Evolutionary conservation across 1,140 invertebrate genomes (phyloP).

Genomic region (Littorina saxatilis): DNA sequence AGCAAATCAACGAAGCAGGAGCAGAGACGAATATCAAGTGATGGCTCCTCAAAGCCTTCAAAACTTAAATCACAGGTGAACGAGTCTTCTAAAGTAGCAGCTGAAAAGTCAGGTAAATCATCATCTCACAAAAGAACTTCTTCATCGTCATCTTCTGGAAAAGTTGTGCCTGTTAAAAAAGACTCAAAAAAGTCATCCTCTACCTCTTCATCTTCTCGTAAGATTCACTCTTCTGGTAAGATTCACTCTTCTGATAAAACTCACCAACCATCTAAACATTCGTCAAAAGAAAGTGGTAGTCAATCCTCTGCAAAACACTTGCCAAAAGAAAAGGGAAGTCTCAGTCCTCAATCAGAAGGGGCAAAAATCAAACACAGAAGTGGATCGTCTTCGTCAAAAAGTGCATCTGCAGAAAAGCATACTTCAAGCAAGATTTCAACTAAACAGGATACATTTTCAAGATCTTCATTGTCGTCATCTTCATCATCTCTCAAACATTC

Average conservation of each 20-base stretch:
- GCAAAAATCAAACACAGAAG: conserved; percentile 7
- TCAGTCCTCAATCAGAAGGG: background rate
- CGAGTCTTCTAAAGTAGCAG: background rate
- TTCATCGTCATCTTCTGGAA: background rate
- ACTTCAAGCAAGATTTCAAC: conserved; percentile 26
- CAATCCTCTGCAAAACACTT: no score
- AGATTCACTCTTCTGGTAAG: background rate
- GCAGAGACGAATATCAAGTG: background rate
- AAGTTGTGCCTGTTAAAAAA: conserved; percentile 13
- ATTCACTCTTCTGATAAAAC: background rate
- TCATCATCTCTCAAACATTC: background rate
- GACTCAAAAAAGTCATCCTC: conserved; percentile 1
- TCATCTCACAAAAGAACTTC: conserved; percentile 9
- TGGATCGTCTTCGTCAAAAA: background rate
- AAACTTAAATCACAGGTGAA: background rate
- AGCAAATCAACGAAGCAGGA: background rate
- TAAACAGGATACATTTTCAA: background rate
- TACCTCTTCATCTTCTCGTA: background rate
- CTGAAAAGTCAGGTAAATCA: background rate
- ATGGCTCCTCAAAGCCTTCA: background rate
- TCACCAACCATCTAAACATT: background rate
- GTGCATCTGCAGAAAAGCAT: background rate
- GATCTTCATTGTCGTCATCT: conserved; percentile 5
- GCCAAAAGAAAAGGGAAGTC: no score
- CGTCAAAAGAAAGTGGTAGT: no score